Conservation (phyloP, 2,888 invertebrate genomes). For the Drosophila percnosoma region DNA sequence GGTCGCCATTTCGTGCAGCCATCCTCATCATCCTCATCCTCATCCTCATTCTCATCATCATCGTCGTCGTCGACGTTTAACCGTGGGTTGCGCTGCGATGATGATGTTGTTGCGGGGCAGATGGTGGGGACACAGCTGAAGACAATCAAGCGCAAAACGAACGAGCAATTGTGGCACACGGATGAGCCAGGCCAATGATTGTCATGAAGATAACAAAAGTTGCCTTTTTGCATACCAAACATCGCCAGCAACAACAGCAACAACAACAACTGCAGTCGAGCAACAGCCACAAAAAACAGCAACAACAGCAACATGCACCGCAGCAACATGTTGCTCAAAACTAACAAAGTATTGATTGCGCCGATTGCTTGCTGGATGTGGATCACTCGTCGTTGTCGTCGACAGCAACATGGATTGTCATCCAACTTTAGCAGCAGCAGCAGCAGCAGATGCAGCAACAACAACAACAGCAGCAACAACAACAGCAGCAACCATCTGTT, state of each 20-base stretch:
- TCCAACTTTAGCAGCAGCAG: slow-evolving; percentile 55
- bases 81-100: not conserved
- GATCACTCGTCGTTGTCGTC: slow-evolving; percentile 73
- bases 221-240: slow-evolving; percentile 81
- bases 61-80: slow-evolving; percentile 11
- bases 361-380: slow-evolving; percentile 77
- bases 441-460: slow-evolving; percentile 27
- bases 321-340: slow-evolving; percentile 76
- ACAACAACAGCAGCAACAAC: slow-evolving; percentile 14
- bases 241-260: slow-evolving; percentile 55
- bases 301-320: slow-evolving; percentile 50
- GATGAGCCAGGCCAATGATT: slow-evolving; percentile 77
- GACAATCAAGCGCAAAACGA: slow-evolving; percentile 80
- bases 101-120: slow-evolving; percentile 7
- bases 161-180: slow-evolving; percentile 79
- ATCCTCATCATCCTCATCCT: slow-evolving; percentile 34
- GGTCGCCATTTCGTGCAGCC: slow-evolving; percentile 68
- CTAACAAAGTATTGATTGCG: slow-evolving; percentile 80
- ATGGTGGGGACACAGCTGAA: slow-evolving; percentile 40
- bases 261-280: slow-evolving; percentile 49
- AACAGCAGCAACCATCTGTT: slow-evolving; percentile 34
- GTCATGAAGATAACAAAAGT: slow-evolving; percentile 81
- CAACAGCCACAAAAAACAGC: slow-evolving; percentile 15
- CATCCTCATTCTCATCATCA: slow-evolving; percentile 17
- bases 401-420: slow-evolving; percentile 78